Percentiles rank a stretch among this genome's conserved stretches.
Conservation (phyloP, 1,140 invertebrate genomes). For the Rhyacophila brunnea region DNA sequence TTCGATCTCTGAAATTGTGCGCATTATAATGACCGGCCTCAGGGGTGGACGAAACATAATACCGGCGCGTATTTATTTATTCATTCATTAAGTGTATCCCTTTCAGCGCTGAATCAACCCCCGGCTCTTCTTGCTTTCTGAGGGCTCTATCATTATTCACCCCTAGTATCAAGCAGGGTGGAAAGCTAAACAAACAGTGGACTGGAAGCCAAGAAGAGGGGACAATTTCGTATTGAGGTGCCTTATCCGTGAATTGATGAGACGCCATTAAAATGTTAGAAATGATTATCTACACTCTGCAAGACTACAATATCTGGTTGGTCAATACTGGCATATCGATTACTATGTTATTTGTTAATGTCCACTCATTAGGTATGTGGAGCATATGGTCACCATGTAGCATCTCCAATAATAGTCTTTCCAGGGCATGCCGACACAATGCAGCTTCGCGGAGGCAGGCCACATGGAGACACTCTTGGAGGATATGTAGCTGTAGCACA, state of each 20-base stretch:
- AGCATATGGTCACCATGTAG: too few relatives aligned
- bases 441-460: too few relatives aligned
- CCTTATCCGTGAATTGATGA: neutral
- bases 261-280: neutral
- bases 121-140: slow-evolving; percentile 7
- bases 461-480: too few relatives aligned
- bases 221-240: neutral
- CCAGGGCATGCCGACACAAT: too few relatives aligned
- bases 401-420: too few relatives aligned
- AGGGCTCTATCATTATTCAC: slow-evolving; percentile 18
- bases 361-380: too few relatives aligned
- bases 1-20: too few relatives aligned
- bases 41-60: slow-evolving; percentile 31
- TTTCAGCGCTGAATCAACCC: slow-evolving; percentile 18
- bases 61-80: slow-evolving; percentile 36
- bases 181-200: neutral
- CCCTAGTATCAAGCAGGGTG: neutral
- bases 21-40: slow-evolving; percentile 3
- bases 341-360: too few relatives aligned
- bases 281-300: too few relatives aligned
- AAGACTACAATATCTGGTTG: too few relatives aligned
- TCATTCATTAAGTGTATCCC: slow-evolving; percentile 36
- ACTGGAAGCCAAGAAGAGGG: neutral
- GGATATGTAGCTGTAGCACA: too few relatives aligned
- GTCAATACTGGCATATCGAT: too few relatives aligned